Percentiles rank a stretch among this genome's conserved stretches.
Conservation (phyloP, 2,113 vertebrate genomes). For the Macaca mulatta region DNA sequence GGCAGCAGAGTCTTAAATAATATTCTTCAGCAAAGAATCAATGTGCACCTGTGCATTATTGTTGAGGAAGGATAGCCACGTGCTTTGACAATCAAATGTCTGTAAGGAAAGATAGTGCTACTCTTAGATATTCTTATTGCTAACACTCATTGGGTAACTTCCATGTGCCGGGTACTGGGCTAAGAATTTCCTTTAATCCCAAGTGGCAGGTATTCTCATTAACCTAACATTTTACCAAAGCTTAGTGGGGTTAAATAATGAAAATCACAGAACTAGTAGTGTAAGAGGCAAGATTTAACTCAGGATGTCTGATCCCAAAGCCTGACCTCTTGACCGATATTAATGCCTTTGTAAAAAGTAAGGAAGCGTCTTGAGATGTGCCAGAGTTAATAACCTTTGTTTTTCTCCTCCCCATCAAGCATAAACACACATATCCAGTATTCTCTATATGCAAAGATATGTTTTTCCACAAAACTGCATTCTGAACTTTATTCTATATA, state of each 20-base stretch:
- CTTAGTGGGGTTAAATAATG: neutral
- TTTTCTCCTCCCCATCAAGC: neutral
- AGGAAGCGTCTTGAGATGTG: neutral
- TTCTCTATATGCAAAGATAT: neutral
- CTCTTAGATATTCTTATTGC: neutral
- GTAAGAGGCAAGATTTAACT: neutral
- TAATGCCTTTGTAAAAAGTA: neutral
- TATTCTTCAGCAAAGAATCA: neutral
- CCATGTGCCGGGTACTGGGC: fast-evolving
- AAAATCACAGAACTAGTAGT: neutral
- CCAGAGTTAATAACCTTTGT: neutral
- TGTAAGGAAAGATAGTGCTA: neutral
- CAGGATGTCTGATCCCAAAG: neutral
- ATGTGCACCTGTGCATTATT: fast-evolving
- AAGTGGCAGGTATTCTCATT: neutral
- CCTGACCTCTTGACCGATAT: neutral
- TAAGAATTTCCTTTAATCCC: neutral
- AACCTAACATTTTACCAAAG: neutral
- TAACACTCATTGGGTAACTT: neutral
- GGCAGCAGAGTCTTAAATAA: neutral
- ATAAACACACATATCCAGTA: neutral
- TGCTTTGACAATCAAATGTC: neutral
- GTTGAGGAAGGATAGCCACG: neutral
- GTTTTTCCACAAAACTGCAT: neutral
- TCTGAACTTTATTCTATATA: neutral